Evolutionary conservation across 2,888 invertebrate species (phyloP).

Genomic region (Eulithis prunata): DNA sequence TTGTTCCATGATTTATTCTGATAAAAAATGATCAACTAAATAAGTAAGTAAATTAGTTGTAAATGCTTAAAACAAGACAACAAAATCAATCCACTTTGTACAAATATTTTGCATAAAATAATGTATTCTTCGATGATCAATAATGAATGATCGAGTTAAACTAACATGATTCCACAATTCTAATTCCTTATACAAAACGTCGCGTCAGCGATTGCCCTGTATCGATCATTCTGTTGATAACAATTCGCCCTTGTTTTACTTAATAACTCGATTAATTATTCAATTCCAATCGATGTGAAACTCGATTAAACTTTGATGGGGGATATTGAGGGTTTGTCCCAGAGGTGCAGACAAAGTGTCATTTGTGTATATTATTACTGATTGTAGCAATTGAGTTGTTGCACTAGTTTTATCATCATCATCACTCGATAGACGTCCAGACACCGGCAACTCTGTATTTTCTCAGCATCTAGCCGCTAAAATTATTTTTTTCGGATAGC

Average conservation of each 20-base stretch:
- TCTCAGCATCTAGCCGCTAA: no score
- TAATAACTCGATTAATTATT: slow-evolving; percentile 32
- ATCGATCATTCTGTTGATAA: slow-evolving; percentile 13
- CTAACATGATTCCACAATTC: not conserved
- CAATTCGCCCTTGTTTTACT: slow-evolving; percentile 12
- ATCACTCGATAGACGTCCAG: not conserved
- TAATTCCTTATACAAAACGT: not conserved
- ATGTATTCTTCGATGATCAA: not conserved
- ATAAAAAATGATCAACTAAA: no score
- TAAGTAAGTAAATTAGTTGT: no score
- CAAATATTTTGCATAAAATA: not conserved
- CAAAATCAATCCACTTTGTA: not conserved
- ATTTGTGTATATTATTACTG: slow-evolving; percentile 3
- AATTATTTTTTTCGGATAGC: no score
- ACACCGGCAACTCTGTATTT: no score
- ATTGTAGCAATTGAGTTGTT: not conserved
- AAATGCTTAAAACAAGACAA: no score
- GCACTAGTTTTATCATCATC: no score
- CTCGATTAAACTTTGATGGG: slow-evolving; percentile 19
- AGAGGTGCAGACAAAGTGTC: slow-evolving; percentile 12
- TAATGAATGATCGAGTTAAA: not conserved
- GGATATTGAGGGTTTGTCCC: slow-evolving; percentile 12
- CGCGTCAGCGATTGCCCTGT: not conserved
- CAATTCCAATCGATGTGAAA: slow-evolving; percentile 27
- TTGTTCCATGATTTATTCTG: no score